These are phyloP conservation scores for Rhabdomys dilectus DNA, from an alignment of 2,113 vertebrate genomes.

Conservation along the genomic window DNA sequence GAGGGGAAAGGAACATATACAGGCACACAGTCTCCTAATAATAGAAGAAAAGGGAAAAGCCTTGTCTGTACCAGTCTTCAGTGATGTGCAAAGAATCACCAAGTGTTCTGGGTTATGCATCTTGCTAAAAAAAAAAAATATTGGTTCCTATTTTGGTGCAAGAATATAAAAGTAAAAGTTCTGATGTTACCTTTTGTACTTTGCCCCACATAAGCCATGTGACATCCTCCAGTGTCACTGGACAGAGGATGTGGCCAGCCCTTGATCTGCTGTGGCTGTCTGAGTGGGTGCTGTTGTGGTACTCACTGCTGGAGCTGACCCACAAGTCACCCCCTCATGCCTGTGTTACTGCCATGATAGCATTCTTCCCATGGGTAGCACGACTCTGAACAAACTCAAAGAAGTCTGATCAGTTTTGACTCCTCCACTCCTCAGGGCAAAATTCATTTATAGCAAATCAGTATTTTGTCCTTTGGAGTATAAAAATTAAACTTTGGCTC, in stretches of 20 bases:
- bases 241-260: background rate
- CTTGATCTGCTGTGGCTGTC: background rate
- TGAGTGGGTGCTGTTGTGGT: background rate
- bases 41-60: background rate
- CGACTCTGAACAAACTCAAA: background rate
- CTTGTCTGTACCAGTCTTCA: background rate
- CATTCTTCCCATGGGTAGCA: background rate
- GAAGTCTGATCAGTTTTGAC: background rate
- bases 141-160: background rate
- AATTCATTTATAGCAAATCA: background rate
- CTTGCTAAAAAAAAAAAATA: background rate
- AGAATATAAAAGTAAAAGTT: background rate
- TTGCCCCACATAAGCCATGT: background rate
- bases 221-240: background rate
- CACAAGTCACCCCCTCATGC: no score
- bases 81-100: background rate
- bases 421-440: background rate
- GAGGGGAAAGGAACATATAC: background rate
- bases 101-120: background rate
- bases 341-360: no score
- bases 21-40: background rate
- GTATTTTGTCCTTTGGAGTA: background rate
- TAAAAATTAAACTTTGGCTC: background rate
- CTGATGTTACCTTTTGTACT: background rate
- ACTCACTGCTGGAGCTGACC: background rate